These are phyloP conservation scores for Idaea dimidiata DNA, from an alignment of 2,888 invertebrate species.

Conservation along the genomic window DNA sequence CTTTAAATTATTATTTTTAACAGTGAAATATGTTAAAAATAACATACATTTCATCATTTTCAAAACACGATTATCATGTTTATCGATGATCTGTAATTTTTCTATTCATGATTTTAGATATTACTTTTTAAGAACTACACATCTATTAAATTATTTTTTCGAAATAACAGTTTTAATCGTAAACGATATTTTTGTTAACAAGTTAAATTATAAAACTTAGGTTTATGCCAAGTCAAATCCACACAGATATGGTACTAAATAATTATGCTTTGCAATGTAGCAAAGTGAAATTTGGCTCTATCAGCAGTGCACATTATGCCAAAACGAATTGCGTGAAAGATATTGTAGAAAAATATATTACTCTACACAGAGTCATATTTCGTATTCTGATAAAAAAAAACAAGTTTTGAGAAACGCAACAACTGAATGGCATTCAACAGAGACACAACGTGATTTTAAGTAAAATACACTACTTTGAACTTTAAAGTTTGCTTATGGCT, in stretches of 20 bases:
- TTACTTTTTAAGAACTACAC: too few relatives aligned
- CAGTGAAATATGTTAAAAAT: too few relatives aligned
- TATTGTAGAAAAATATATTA: background rate
- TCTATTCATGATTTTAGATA: too few relatives aligned
- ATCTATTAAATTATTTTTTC: too few relatives aligned
- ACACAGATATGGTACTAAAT: background rate
- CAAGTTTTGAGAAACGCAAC: background rate
- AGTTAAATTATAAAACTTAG: too few relatives aligned
- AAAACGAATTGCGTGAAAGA: background rate
- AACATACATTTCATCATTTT: too few relatives aligned
- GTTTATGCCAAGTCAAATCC: too few relatives aligned
- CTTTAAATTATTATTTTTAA: too few relatives aligned
- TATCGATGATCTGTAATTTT: too few relatives aligned
- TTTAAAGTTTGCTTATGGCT: conserved; percentile 19
- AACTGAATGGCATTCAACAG: background rate
- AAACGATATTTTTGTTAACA: too few relatives aligned
- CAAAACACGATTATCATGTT: too few relatives aligned
- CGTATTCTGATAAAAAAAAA: background rate
- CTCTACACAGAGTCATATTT: background rate
- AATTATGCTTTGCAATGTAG: background rate
- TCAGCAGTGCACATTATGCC: background rate
- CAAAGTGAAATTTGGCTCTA: background rate
- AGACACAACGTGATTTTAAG: background rate
- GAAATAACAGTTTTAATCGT: too few relatives aligned
- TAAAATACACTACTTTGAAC: conserved; percentile 17